Conservation (phyloP, 2,113 vertebrate species). For the Galemys pyrenaicus region DNA sequence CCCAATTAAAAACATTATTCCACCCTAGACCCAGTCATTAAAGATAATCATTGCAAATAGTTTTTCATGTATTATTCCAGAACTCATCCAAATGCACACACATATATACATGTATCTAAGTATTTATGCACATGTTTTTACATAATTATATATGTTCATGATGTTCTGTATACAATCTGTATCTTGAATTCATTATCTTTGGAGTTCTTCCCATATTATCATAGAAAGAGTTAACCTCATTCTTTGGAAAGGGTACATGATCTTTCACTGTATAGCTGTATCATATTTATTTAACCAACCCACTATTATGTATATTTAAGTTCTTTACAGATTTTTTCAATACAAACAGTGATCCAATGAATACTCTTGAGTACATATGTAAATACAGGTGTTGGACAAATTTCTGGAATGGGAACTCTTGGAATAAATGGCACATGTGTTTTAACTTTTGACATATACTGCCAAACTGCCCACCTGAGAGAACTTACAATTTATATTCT, state of each 20-base stretch:
- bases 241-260: background rate
- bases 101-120: background rate
- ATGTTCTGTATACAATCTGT: background rate
- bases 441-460: conserved; percentile 25
- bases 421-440: background rate
- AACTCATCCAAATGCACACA: background rate
- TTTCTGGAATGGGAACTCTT: background rate
- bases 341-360: background rate
- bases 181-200: background rate
- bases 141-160: background rate
- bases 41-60: background rate
- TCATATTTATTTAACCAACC: background rate
- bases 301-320: background rate
- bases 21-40: background rate
- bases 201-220: background rate
- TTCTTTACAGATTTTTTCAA: background rate
- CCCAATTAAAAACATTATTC: background rate
- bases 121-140: background rate
- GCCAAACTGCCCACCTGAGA: background rate
- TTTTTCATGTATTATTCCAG: background rate
- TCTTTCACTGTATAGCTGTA: background rate
- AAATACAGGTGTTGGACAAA: background rate
- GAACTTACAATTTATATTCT: conserved; percentile 43
- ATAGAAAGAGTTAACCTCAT: background rate
- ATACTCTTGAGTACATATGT: background rate